These are phyloP conservation scores for Drosophila nebulosa DNA, from an alignment of 1,140 invertebrate species.

Conservation along the genomic window DNA sequence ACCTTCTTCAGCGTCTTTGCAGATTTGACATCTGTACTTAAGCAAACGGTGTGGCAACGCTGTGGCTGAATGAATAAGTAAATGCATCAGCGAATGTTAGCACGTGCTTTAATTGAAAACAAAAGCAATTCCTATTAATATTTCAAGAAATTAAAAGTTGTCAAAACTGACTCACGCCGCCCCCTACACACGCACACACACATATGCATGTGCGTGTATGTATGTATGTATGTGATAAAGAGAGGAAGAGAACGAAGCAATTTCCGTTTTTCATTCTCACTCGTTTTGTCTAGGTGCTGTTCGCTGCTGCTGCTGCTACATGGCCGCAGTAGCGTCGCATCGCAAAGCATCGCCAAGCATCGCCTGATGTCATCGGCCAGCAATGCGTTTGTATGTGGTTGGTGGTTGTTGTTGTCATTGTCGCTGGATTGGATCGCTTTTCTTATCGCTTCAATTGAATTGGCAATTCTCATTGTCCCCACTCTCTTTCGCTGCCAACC, in stretches of 20 bases:
- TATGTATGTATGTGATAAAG: not conserved
- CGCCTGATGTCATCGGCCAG: slow-evolving; percentile 66
- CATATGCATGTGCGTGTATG: not conserved
- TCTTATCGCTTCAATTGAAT: slow-evolving; percentile 47
- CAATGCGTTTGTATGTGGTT: slow-evolving; percentile 36
- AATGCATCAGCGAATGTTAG: no score
- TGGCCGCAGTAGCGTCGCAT: not conserved
- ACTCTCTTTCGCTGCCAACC: not conserved
- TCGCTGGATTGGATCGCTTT: slow-evolving; percentile 20
- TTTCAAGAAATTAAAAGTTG: not conserved
- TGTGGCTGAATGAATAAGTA: not conserved
- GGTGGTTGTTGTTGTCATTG: not conserved
- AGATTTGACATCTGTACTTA: no score
- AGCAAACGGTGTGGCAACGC: not conserved
- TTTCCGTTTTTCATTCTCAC: not conserved
- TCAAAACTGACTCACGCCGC: not conserved
- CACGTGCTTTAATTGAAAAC: not conserved
- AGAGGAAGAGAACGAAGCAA: not conserved
- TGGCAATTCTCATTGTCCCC: slow-evolving; percentile 8
- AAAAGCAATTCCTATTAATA: not conserved
- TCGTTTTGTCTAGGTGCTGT: not conserved
- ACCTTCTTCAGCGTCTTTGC: no score
- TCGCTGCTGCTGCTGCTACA: not conserved
- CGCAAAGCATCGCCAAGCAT: slow-evolving; percentile 57
- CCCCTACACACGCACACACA: not conserved